Evolutionary conservation across 92 coral and sea anemone species (phyloP), one percentile per base, ranked within the genome.

Genomic region (Anthopleura xanthogrammica): DNA sequence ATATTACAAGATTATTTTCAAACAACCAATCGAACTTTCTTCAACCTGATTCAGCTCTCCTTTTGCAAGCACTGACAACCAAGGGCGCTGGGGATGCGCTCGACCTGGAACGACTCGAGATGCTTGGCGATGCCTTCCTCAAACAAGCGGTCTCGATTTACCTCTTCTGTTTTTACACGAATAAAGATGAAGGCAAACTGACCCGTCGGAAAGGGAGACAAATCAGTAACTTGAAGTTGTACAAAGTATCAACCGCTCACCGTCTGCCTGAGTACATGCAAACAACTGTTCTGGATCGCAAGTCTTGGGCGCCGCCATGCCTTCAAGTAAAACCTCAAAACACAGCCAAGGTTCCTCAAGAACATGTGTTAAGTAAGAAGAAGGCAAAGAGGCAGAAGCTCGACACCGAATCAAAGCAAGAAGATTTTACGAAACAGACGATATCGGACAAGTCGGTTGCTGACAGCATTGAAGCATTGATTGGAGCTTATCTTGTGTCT

Each of bases 101-200:
- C 42, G 84, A 94, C 46, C 92, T 97, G 36, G 98, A 97, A 77
- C 93, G 99, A 39, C 89, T 94, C 23, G 99, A 97, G 89, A 97
- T 97, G 98, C 94, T 97, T 23, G 99, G 99, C 11, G 99, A 97
- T 72, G 95, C 99, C 8, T 97, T 97, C 74, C 88, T 97, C 43
- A 97, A 97, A 85, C 95, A 92, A 60, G 99, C 99, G 1, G 98
- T 97, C 41, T 92, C 95, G 11, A 89, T 97, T 65, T 88, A 82
- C 80, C 92, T 94, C 13, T 97, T 78, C 75, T 91, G 92, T 79
- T 88, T 85, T 22, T 90, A 94, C 71, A 78, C 78, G 5, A 88
- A 92, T 82, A 90, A 89, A 79, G 98, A 94, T 75, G 99, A 97
- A 29, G 99, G 99, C 12, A 92, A 91, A 71, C 92, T 97, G n/a